Conservation (phyloP, 2,113 vertebrate genomes). For the Cyanoderma ruficeps region DNA sequence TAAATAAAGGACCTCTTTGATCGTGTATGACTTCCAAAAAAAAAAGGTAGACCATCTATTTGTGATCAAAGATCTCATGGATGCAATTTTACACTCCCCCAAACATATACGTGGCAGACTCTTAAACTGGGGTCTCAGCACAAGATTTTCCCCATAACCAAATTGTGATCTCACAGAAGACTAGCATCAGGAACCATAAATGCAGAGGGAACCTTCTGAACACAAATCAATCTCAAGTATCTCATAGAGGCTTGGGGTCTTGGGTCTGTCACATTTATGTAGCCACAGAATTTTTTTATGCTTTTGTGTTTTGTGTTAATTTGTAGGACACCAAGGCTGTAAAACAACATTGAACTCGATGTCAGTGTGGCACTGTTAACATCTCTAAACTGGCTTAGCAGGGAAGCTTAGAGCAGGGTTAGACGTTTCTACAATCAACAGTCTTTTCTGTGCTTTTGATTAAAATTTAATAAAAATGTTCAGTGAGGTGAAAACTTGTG, state of each 20-base stretch:
- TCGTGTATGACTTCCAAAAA: not conserved
- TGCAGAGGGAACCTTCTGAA: not conserved
- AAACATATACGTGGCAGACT: not conserved
- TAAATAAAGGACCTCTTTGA: slow-evolving; percentile 37
- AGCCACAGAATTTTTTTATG: not conserved
- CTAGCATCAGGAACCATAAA: not conserved
- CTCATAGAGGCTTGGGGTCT: not conserved
- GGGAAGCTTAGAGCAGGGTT: slow-evolving; percentile 6
- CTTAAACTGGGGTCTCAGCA: not conserved
- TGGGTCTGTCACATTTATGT: not conserved
- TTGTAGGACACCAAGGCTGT: not conserved
- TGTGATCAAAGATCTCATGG: slow-evolving; percentile 8
- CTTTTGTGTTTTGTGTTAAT: not conserved
- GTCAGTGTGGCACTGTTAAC: not conserved
- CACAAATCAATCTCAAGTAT: not conserved
- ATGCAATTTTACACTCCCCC: not conserved
- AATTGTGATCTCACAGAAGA: not conserved
- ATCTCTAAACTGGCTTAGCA: not conserved
- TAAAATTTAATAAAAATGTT: slow-evolving; percentile 80
- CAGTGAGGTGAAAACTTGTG: slow-evolving; percentile 62
- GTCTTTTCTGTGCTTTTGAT: slow-evolving; percentile 77
- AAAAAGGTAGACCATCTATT: not conserved
- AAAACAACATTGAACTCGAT: not conserved
- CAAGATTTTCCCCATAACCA: not conserved
- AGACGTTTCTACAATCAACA: slow-evolving; percentile 66